Evolutionary conservation across 64 coral and sea anemone genomes (phyloP).

Genomic region (Platygyra sinensis): DNA sequence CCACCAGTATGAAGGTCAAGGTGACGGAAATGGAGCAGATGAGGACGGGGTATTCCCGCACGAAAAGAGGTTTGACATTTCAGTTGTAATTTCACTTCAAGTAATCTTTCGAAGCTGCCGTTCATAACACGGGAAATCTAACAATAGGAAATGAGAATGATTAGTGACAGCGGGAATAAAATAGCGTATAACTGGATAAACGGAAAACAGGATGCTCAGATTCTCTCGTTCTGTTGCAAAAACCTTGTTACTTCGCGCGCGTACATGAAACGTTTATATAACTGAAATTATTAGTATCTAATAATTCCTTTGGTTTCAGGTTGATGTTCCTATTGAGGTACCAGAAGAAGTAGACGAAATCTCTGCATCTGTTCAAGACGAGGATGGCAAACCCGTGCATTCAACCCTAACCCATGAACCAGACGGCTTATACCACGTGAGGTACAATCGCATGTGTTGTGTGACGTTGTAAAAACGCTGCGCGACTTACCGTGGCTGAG

Average conservation of each 20-base stretch:
- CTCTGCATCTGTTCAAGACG: slow-evolving; percentile 61
- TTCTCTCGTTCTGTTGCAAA: too few species aligned
- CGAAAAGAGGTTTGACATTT: slow-evolving; percentile 56
- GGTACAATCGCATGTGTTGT: background rate
- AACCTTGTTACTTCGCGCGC: too few species aligned
- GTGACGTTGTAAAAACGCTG: background rate
- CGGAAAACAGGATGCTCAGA: too few species aligned
- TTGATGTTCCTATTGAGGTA: slow-evolving; percentile 83
- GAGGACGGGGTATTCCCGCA: slow-evolving; percentile 54
- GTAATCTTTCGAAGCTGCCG: too few species aligned
- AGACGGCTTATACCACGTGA: slow-evolving; percentile 80
- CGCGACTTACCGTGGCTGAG: too few species aligned
- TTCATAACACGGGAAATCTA: too few species aligned
- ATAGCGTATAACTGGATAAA: too few species aligned
- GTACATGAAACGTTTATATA: background rate
- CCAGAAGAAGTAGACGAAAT: slow-evolving; percentile 74
- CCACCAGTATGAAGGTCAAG: slow-evolving; percentile 61
- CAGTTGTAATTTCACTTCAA: too few species aligned
- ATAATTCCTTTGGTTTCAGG: slow-evolving; percentile 18
- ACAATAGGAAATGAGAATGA: too few species aligned
- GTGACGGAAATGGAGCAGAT: slow-evolving; percentile 60
- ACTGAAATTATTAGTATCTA: too few species aligned
- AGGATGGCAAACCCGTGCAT: slow-evolving; percentile 59
- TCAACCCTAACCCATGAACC: slow-evolving; percentile 65
- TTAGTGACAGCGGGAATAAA: too few species aligned